phyloP scores from a whole-genome alignment of 1,140 invertebrate species.

The Drosophila prosaltans region DNA sequence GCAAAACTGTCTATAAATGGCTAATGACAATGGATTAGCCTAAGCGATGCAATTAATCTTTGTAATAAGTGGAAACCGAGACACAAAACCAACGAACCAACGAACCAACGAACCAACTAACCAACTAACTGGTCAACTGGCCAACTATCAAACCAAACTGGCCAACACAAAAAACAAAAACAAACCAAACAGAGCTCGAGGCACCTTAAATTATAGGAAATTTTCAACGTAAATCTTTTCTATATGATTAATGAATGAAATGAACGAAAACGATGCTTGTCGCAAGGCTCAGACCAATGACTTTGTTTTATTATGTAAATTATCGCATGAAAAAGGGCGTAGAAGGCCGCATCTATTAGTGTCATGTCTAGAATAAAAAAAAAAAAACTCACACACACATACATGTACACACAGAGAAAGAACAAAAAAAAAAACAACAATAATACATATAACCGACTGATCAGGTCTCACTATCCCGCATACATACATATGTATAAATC shows the following conservation, averaged over 20 bases:
- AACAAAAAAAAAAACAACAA: background rate
- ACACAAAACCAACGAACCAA: conserved; percentile 30
- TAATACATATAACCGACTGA: conserved; percentile 30
- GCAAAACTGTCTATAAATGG: conserved; percentile 68
- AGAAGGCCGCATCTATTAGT: conserved; percentile 73
- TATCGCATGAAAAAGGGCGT: conserved; percentile 61
- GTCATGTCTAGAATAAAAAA: conserved; percentile 44
- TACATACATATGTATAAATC: conserved; percentile 8
- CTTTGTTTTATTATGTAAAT: conserved; percentile 71
- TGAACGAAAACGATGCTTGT: conserved; percentile 29
- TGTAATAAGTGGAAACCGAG: conserved; percentile 76
- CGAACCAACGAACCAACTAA: too few species aligned
- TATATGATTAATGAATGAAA: conserved; percentile 76
- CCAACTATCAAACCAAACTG: conserved; percentile 13
- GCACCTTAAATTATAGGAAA: conserved; percentile 61
- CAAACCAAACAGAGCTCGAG: conserved; percentile 14
- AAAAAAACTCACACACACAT: conserved; percentile 15
- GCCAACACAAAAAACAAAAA: conserved; percentile 38
- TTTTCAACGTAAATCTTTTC: conserved; percentile 66
- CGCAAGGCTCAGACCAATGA: conserved; percentile 27
- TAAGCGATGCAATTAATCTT: conserved; percentile 78
- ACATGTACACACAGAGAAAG: conserved; percentile 8
- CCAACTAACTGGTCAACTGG: too few species aligned
- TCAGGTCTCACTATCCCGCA: conserved; percentile 15
- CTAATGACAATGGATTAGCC: conserved; percentile 78